Conservation (phyloP, 2,113 vertebrate species). For the Paramisgurnus dabryanus region DNA sequence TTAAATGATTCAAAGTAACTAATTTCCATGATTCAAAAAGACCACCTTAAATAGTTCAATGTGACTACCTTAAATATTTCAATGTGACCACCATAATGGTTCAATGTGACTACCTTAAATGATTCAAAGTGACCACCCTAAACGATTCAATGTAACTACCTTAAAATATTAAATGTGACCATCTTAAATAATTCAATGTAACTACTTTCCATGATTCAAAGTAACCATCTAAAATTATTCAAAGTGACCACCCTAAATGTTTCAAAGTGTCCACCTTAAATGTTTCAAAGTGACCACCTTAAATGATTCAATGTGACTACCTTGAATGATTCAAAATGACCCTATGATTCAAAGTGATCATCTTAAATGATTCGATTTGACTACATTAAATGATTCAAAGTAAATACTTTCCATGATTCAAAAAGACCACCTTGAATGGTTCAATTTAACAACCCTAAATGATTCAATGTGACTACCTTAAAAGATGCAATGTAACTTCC, state of each 20-base stretch:
- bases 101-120: not conserved
- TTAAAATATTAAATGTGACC: not conserved
- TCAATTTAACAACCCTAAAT: not conserved
- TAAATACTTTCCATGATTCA: not conserved
- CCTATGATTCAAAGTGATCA: not conserved
- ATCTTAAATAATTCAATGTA: not conserved
- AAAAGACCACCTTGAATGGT: not conserved
- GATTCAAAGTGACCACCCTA: not conserved
- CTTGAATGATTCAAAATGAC: not conserved
- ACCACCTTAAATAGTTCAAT: not conserved
- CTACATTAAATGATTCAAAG: not conserved
- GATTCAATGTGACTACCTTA: not conserved
- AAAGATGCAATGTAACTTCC: not conserved
- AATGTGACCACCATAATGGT: too few relatives aligned
- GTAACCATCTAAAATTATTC: not conserved
- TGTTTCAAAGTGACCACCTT: not conserved
- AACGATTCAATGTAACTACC: not conserved
- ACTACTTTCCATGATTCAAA: not conserved
- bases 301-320: not conserved
- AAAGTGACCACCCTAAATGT: not conserved
- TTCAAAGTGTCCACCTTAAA: not conserved
- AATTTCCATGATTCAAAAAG: not conserved
- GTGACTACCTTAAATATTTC: not conserved
- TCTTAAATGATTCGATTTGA: not conserved
- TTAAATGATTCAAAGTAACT: not conserved